A percentile compares a stretch with the other conserved stretches of the same genome.
Conservation (phyloP, 2,113 vertebrate species). For the Aythya baeri region DNA sequence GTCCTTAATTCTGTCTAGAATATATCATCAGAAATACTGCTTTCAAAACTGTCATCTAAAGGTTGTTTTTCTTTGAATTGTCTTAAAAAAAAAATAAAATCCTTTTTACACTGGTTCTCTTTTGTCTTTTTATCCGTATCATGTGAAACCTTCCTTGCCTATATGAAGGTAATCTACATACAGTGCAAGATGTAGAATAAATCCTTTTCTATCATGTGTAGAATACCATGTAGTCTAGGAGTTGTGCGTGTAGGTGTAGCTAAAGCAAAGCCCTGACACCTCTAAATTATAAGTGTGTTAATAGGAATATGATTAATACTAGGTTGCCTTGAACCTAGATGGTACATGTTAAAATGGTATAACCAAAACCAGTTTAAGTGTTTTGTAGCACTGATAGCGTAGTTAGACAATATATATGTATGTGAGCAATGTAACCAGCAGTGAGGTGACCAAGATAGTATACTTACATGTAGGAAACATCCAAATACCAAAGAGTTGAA, state of each 20-base stretch:
- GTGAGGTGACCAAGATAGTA: background rate
- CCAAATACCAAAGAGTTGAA: background rate
- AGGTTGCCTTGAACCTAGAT: background rate
- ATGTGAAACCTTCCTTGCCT: background rate
- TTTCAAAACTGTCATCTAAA: background rate
- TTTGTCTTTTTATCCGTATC: background rate
- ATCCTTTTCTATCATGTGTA: background rate
- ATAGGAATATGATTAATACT: background rate
- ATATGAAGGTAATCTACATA: background rate
- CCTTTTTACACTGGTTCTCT: background rate
- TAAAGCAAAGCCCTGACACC: background rate
- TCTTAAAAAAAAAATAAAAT: background rate
- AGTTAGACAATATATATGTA: background rate
- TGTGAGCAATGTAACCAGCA: background rate
- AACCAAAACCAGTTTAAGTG: background rate
- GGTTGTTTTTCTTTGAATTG: background rate
- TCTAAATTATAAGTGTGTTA: background rate
- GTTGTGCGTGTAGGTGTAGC: background rate
- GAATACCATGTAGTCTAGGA: background rate
- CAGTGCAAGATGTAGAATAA: background rate
- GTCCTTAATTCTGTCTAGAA: background rate
- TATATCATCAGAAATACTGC: background rate
- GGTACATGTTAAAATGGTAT: background rate
- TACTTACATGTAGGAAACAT: background rate
- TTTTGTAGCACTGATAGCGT: background rate